phyloP scores from a whole-genome alignment of 2,113 vertebrate genomes.

The Casuarius casuarius region DNA sequence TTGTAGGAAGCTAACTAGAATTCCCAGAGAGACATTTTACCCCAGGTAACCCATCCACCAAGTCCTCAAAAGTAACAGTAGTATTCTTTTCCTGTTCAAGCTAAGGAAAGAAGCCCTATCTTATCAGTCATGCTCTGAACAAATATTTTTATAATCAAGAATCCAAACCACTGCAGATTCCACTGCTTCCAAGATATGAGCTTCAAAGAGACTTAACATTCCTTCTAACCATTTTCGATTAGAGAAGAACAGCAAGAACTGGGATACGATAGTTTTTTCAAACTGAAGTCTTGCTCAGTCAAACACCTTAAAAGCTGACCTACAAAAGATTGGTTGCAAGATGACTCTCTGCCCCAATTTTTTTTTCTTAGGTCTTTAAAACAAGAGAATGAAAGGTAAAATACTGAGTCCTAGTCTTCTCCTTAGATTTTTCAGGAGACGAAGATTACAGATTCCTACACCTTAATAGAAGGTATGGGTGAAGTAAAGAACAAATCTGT shows the following conservation, averaged over 20 bases:
- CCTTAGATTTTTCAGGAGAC: background rate
- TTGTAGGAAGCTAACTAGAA: background rate
- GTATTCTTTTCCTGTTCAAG: background rate
- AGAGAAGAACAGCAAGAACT: background rate
- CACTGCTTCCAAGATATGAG: background rate
- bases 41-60: background rate
- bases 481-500: background rate
- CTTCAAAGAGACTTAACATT: background rate
- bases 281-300: background rate
- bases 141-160: conserved; percentile 1
- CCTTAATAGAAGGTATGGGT: background rate
- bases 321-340: background rate
- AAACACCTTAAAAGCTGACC: background rate
- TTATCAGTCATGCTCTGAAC: background rate
- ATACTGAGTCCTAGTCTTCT: background rate
- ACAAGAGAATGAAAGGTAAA: background rate
- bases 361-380: background rate
- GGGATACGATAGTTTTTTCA: background rate
- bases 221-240: background rate
- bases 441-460: background rate
- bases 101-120: background rate
- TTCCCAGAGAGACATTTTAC: background rate
- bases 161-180: background rate
- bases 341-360: background rate
- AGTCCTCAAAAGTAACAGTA: background rate